Conservation (phyloP, 1,140 invertebrate species). For the Apis mellifera region DNA sequence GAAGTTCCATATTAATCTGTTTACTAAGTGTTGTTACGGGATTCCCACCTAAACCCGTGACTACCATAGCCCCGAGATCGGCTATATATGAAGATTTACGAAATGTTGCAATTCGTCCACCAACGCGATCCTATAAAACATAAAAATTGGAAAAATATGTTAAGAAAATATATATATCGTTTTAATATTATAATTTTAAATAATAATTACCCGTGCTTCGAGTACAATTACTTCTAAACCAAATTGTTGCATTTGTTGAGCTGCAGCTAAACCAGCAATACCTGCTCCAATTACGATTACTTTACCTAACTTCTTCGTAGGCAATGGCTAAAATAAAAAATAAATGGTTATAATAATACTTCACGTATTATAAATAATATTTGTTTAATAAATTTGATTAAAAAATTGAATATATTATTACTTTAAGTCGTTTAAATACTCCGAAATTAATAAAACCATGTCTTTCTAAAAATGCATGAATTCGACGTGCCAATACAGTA, state of each 20-base stretch:
- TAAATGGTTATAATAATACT: too few relatives aligned
- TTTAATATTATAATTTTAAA: background rate
- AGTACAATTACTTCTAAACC: constrained; percentile 97
- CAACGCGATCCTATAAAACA: constrained; percentile 90
- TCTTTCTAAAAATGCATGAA: constrained; percentile 96
- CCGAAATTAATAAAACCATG: constrained; percentile 99
- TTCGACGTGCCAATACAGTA: constrained; percentile 89
- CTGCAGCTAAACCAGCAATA: constrained; percentile 95
- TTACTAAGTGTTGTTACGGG: constrained; percentile 97
- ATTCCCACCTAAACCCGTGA: constrained; percentile 96
- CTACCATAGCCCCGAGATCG: constrained; percentile 95
- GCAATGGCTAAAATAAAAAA: constrained; percentile 81
- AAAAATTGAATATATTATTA: constrained; percentile 61
- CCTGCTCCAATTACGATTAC: constrained; percentile 98
- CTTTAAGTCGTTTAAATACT: constrained; percentile 93
- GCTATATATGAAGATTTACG: constrained; percentile 97
- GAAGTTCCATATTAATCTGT: constrained; percentile 98
- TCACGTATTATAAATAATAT: background rate
- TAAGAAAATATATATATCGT: background rate
- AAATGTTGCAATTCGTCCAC: constrained; percentile 98
- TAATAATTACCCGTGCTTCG: constrained; percentile 89
- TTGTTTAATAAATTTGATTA: background rate
- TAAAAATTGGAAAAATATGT: constrained; percentile 6
- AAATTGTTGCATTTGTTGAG: constrained; percentile 96
- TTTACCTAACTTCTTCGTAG: constrained; percentile 91